Evolutionary conservation across 2,113 vertebrate species (phyloP), one percentile per base, ranked within the genome.

Genomic region (Prietella phreatophila): DNA sequence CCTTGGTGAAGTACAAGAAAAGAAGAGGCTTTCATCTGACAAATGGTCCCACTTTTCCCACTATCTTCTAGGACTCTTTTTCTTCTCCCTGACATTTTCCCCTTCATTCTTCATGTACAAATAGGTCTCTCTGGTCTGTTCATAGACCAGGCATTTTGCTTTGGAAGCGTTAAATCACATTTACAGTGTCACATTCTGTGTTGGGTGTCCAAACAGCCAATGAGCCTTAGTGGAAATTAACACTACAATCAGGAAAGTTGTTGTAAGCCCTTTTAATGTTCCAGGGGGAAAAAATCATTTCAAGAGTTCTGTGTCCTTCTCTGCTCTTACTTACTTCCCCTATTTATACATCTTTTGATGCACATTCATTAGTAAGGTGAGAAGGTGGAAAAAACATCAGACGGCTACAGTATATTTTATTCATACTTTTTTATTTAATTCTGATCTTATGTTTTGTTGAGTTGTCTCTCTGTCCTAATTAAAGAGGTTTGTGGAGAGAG

Each of bases 21-120:
- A 87, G 75, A 87, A 79, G 75, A 58, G 85, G 83, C 92, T 91
- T 92, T 91, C 88, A 91, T 93, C 88, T 93, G 91, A 92, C 90
- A 93, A 92, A 92, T 92, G 85, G 90, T 82, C 89, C 85, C 92
- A 90, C 89, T 93, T 93, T 92, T 47, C 89, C 87, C 84, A 73
- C 89, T 88, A 84, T 89, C 89, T 92, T 88, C 47, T 84, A 69
- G 79, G 75, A 90, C 71, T 89, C 82, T 90, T 89, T 88, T 84
- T 85, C 58, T 88, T 76, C 47, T 73, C 20, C 17, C 27, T 84
- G 50, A 69, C 60, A 82, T 83, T 65, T 90, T 82, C 30, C 56
- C 82, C 73, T 85, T 71, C 55, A 88, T 83, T 80, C 58, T 76
- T 87, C 76, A 85, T 83, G 85, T 89, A 86, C 79, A 88, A 86